phyloP scores from a whole-genome alignment of 2,888 invertebrate genomes.

The Andrena haemorrhoa region DNA sequence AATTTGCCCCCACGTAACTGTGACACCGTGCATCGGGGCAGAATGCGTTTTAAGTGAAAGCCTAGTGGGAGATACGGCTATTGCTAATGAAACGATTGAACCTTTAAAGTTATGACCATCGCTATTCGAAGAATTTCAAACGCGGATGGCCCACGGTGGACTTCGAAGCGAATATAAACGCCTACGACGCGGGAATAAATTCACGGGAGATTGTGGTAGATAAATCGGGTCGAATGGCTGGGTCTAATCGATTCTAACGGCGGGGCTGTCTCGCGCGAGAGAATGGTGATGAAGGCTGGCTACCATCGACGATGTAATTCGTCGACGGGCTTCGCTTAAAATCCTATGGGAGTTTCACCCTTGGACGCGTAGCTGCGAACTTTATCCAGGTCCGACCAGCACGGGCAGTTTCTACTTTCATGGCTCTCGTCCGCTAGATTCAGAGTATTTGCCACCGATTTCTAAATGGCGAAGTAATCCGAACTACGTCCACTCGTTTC shows the following conservation, averaged over 20 bases:
- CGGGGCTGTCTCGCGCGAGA: constrained; percentile 2
- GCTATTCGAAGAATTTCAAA: neutral
- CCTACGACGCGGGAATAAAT: constrained; percentile 23
- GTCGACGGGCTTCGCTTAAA: constrained; percentile 33
- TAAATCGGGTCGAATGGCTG: constrained; percentile 30
- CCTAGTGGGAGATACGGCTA: neutral
- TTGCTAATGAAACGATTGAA: neutral
- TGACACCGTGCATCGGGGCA: constrained; percentile 34
- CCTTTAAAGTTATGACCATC: neutral
- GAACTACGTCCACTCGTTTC: neutral
- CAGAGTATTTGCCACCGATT: neutral
- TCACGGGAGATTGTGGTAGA: constrained; percentile 18
- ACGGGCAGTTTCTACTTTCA: neutral
- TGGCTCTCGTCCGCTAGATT: neutral
- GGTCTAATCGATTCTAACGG: constrained; percentile 46
- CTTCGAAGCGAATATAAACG: neutral
- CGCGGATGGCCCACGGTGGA: neutral
- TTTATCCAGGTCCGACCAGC: too few relatives aligned
- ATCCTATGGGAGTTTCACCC: constrained; percentile 32
- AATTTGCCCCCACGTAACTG: constrained; percentile 36
- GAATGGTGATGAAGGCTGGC: constrained; percentile 15
- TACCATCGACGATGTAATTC: constrained; percentile 23
- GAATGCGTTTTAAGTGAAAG: neutral
- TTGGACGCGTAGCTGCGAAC: neutral
- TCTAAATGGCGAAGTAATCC: neutral